Evolutionary conservation across 1,140 invertebrate genomes (phyloP).

Genomic region (Apis laboriosa): DNA sequence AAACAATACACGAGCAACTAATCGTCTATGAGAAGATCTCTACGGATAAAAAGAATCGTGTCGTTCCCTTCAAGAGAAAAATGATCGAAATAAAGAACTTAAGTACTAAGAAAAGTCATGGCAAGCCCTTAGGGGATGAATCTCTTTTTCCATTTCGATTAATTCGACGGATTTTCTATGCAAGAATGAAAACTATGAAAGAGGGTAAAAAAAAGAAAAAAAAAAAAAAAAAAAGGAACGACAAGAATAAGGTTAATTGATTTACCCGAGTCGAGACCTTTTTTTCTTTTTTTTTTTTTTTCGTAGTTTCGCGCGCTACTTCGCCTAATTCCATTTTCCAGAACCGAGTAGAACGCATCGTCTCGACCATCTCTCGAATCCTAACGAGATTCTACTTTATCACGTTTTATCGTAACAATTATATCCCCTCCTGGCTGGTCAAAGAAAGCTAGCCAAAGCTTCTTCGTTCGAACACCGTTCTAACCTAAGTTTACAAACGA

Average conservation of each 20-base stretch:
- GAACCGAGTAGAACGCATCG: neutral
- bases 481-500: neutral
- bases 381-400: too few relatives aligned
- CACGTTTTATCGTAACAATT: neutral
- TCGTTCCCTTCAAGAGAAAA: neutral
- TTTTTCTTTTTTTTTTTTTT: neutral
- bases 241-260: neutral
- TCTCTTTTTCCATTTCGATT: neutral
- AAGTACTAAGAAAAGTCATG: conserved; percentile 48
- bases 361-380: neutral
- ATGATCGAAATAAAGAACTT: conserved; percentile 11
- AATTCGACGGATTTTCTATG: neutral
- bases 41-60: neutral
- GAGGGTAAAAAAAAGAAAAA: too few relatives aligned
- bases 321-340: neutral
- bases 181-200: neutral
- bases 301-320: neutral
- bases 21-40: conserved; percentile 19
- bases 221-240: neutral
- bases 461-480: too few relatives aligned
- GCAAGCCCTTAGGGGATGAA: conserved; percentile 21
- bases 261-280: neutral
- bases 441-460: neutral
- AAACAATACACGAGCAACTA: conserved; percentile 22
- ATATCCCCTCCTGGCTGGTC: fast-evolving